Evolutionary conservation across 2,113 vertebrate species (phyloP), one percentile per base, ranked within the genome.

Genomic region (Alectura lathami): DNA sequence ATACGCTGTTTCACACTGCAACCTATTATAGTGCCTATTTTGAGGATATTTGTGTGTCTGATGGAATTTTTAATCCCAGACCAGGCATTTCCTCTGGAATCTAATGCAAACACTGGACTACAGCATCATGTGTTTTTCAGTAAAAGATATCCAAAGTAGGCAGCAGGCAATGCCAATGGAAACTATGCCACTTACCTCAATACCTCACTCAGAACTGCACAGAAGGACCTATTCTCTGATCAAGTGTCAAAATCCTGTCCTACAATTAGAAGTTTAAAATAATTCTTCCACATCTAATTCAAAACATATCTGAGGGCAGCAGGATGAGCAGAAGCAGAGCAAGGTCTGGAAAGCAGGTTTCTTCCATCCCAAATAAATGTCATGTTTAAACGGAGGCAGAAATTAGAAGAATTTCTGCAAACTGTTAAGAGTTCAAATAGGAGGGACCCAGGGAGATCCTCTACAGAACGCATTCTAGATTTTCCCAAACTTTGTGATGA

Each of bases 371-470:
- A 79, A 72, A 70, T 59, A 20, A 76, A 50, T n/a, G 5, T 26
- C 66, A 88, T 10, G 30, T 74, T 78, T 17, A 66, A 88, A 82
- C 11, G 18, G 20, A 69, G 67, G 47, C 1, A 63, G 30, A 76
- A 48, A 36, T 64, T 16, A 53, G 17, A 79, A 68, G 14, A 48
- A 32, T 67, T 84, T 63, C 20, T 78, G 30, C 13, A 63, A 70
- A 56, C 38, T 59, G 29, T n/a, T 16, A 26, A 26, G 8, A 90
- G 40, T 4, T 83, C 2, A 2, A 56, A 68, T 5, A 38, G 8
- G 18, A 83, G 8, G 15, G 3, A 82, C 21, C 0, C 0, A 83
- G 11, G 9, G 23, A 83, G 8, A 1, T 6, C 12, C 16, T 45
- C 13, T 59, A 34, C 14, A 60, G 56, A 47, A 26, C 13, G 59